Conservation (phyloP, 2,113 vertebrate species). For the Toxotes chatareus region DNA sequence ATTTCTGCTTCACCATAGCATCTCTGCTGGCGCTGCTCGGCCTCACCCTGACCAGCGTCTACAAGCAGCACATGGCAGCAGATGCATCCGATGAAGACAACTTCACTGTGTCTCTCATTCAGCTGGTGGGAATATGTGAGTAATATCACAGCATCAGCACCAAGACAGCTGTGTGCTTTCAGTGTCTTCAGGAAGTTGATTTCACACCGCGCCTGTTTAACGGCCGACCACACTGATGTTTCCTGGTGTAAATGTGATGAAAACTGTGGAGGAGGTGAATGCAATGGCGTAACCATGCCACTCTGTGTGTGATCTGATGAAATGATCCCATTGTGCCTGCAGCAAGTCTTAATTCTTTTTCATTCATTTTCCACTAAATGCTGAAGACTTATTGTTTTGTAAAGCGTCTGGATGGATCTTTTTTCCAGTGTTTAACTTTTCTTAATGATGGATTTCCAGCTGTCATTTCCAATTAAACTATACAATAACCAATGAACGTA, state of each 20-base stretch:
- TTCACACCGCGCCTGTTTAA: neutral
- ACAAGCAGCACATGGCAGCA: constrained; percentile 67
- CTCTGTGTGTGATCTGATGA: neutral
- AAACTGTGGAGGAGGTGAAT: neutral
- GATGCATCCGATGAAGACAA: constrained; percentile 76
- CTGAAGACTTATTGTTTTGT: neutral
- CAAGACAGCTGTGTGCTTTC: neutral
- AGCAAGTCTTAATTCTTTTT: no score
- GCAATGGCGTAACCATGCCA: no score
- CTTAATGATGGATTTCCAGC: neutral
- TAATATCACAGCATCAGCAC: neutral
- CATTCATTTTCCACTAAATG: no score
- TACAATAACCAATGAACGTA: no score
- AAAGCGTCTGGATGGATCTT: neutral
- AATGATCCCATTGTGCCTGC: neutral
- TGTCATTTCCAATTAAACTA: no score
- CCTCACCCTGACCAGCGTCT: constrained; percentile 84
- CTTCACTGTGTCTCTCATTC: constrained; percentile 88
- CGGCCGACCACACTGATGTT: neutral
- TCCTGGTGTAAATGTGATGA: constrained; percentile 18
- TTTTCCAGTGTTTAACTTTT: neutral
- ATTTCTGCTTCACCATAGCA: constrained; percentile 84
- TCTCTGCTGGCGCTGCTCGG: constrained; percentile 86
- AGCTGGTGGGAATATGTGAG: constrained; percentile 88
- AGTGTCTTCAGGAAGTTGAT: neutral